Evolutionary conservation across 2,113 vertebrate species (phyloP).

Genomic region (Menura novaehollandiae): DNA sequence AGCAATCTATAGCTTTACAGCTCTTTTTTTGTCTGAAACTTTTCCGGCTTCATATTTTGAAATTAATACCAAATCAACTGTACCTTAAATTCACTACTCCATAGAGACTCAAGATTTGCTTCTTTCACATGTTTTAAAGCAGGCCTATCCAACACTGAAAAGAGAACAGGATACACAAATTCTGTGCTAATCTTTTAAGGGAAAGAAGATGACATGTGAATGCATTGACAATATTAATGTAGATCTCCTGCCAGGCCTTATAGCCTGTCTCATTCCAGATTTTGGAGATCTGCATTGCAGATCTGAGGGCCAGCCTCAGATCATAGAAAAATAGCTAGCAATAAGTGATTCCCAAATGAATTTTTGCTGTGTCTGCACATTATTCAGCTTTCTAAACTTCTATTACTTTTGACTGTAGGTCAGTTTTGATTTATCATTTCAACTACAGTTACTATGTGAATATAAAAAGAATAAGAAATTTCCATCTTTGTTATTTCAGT

Average conservation of each 20-base stretch:
- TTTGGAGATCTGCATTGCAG: conserved; percentile 45
- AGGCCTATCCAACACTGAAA: neutral
- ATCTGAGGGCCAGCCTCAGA: conserved; percentile 17
- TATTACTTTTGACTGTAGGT: conserved; percentile 35
- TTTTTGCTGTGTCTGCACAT: conserved; percentile 42
- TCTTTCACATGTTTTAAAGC: neutral
- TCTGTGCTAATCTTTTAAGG: neutral
- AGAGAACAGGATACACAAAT: neutral
- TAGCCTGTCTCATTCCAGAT: neutral
- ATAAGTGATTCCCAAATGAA: conserved; percentile 43
- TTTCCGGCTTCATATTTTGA: neutral
- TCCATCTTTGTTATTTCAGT: neutral
- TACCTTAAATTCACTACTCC: neutral
- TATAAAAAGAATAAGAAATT: neutral
- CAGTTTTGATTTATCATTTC: conserved; percentile 49
- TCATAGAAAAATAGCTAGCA: neutral
- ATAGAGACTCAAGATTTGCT: neutral
- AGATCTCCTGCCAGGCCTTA: neutral
- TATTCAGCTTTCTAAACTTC: conserved; percentile 14
- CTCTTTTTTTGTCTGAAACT: neutral
- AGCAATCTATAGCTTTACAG: neutral
- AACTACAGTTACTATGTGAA: neutral
- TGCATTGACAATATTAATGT: neutral
- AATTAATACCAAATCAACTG: neutral
- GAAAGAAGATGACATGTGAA: neutral